Conservation (phyloP, 2,888 invertebrate genomes). For the Tenthredo mesomela region DNA sequence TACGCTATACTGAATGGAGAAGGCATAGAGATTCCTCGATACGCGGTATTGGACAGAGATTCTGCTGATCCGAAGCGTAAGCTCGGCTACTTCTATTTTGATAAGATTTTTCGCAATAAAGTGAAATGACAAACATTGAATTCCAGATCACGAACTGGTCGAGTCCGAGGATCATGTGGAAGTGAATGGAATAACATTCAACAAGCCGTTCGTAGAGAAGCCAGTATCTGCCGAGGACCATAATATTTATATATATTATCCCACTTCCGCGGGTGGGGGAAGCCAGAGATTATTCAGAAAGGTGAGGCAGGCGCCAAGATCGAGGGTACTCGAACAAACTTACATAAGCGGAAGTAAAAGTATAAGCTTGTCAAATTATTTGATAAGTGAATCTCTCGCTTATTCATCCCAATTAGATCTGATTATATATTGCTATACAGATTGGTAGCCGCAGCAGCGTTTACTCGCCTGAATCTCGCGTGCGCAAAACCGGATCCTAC, state of each 20-base stretch:
- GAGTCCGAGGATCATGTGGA: constrained; percentile 99
- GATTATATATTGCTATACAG: constrained; percentile 78
- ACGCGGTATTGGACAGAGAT: constrained; percentile 97
- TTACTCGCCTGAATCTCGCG: constrained; percentile 97
- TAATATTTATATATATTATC: constrained; percentile 99
- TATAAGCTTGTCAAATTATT: not conserved
- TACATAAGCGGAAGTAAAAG: not conserved
- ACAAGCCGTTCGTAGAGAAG: constrained; percentile 99
- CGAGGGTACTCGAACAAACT: not conserved
- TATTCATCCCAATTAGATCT: not conserved
- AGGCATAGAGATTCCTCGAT: constrained; percentile 98
- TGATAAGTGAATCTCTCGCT: not conserved
- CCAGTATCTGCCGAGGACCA: constrained; percentile 99
- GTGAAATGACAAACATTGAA: constrained; percentile 66
- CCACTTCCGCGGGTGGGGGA: constrained; percentile 98
- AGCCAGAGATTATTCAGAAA: constrained; percentile 98
- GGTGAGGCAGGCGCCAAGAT: constrained; percentile 78
- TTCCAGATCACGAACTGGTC: constrained; percentile 91
- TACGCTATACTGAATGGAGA: constrained; percentile 96
- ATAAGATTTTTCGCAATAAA: constrained; percentile 41
- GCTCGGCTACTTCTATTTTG: constrained; percentile 67
- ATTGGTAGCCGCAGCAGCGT: constrained; percentile 99
- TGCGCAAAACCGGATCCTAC: constrained; percentile 98
- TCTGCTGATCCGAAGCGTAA: constrained; percentile 94
- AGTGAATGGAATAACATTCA: constrained; percentile 96